These are phyloP conservation scores for Cistogaster globosa DNA, from an alignment of 2,888 invertebrate genomes.

Conservation along the genomic window DNA sequence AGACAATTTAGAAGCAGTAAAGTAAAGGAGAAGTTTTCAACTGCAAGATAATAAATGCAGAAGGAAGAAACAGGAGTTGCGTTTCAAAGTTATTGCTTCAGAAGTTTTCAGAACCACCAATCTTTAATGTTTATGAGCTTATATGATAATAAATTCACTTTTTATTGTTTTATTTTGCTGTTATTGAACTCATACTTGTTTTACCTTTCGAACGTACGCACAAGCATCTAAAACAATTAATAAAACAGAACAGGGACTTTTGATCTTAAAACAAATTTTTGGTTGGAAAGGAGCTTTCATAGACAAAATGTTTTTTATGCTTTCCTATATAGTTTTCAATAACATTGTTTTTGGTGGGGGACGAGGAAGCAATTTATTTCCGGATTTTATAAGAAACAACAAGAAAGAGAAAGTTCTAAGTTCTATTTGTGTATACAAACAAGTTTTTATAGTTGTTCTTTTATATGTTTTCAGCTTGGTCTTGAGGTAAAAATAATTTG, in stretches of 20 bases:
- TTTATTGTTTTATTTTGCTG: slow-evolving; percentile 65
- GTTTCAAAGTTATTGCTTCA: neutral
- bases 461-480: slow-evolving; percentile 10
- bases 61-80: neutral
- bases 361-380: neutral
- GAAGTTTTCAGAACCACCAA: slow-evolving; percentile 69
- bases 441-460: slow-evolving; percentile 17
- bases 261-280: slow-evolving; percentile 12
- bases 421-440: neutral
- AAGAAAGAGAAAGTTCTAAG: slow-evolving; percentile 19
- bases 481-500: slow-evolving; percentile 45
- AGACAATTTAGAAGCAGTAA: neutral
- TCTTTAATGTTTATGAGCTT: slow-evolving; percentile 71
- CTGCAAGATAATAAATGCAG: slow-evolving; percentile 31
- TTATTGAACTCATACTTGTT: neutral
- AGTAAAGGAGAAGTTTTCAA: neutral
- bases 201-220: neutral
- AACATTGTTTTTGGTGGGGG: neutral
- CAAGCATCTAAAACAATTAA: slow-evolving; percentile 21
- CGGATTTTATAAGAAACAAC: neutral
- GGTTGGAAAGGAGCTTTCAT: slow-evolving; percentile 28
- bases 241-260: slow-evolving; percentile 32
- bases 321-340: neutral
- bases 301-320: slow-evolving; percentile 22
- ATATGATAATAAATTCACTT: slow-evolving; percentile 72